A percentile compares a stretch with the other conserved stretches of the same genome.
Conservation (phyloP, 1,140 invertebrate genomes). For the Pectinophora gossypiella region DNA sequence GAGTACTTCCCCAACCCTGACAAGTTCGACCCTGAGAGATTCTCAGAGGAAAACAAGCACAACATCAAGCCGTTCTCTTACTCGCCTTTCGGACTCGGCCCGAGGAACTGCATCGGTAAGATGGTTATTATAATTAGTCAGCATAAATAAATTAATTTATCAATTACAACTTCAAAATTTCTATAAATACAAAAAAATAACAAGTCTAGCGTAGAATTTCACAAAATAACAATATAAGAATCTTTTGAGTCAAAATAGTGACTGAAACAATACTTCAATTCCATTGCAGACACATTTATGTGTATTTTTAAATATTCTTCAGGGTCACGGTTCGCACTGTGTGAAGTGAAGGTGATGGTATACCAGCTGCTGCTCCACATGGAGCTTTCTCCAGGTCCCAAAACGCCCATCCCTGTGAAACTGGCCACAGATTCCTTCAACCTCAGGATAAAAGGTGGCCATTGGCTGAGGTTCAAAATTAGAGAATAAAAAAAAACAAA, state of each 20-base stretch:
- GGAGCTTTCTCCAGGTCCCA: conserved; percentile 16
- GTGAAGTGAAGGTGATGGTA: conserved; percentile 24
- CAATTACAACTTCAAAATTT: too few species aligned
- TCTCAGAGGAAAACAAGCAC: conserved; percentile 37
- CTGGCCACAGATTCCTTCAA: conserved; percentile 5
- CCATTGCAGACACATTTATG: too few species aligned
- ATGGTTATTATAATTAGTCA: background rate
- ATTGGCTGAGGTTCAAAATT: conserved; percentile 14
- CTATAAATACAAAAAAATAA: too few species aligned
- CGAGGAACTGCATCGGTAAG: conserved; percentile 1
- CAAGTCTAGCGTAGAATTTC: too few species aligned
- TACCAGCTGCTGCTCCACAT: conserved; percentile 21
- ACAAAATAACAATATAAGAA: too few species aligned
- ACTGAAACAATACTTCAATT: too few species aligned
- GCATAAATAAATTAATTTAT: too few species aligned
- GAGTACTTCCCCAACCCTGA: conserved; percentile 74
- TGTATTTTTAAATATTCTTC: too few species aligned
- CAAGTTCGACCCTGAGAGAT: conserved; percentile 77
- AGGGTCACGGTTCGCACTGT: conserved; percentile 25
- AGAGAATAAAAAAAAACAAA: conserved; percentile 4
- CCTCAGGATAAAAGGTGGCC: conserved; percentile 11
- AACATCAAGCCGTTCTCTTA: background rate
- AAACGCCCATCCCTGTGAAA: conserved; percentile 11
- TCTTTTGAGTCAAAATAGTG: too few species aligned
- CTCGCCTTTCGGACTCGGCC: background rate